Base-by-base conservation (phyloP, 2,113 vertebrate species). In the Gopherus evgoodei region DNA sequence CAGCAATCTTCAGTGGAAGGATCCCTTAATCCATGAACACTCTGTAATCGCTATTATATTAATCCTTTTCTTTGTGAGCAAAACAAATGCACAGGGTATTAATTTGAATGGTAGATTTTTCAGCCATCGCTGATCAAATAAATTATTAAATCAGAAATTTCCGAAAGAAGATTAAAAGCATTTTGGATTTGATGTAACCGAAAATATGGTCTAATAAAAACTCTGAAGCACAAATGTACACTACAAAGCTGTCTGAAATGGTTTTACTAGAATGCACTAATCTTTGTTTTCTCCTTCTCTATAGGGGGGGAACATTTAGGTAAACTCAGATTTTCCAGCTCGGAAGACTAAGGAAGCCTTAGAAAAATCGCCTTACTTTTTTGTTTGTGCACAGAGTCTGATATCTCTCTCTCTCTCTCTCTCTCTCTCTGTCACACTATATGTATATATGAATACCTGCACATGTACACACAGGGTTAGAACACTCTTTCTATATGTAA, bases 61-160 rank as follows among this genome's bases (percentile, higher is more conserved):
- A 25, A 47, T 47, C 62, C 35, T 52, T 49, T 85, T 52, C 65
- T 49, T 75, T 86, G 86, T 62, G 82, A 31, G 47, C 76, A 81
- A 35, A 86, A 88, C 62, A 90, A 85, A 91, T 80, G 49, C 57
- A 35, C 49, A 19, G 50, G 69, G 35, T 54, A 75, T 86, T 76
- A 76, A 86, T 54, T 38, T 50, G 78, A 53, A 79, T 29, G 35
- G n/a, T 49, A 65, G 90, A 42, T 84, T 86, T 90, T 56, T 75
- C 72, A 87, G 91, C 59, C 85, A n/a, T 86, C 8, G 29, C 81
- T 83, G 59, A 10, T 89, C 93, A 89, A 94, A 96, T 85, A 93
- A 89, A 95, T 94, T 95, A 90, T 93, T 91, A 31, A 88, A 22
- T 84, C 88, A 81, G 94, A 88, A 93, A 91, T 83, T 83, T 84